These are phyloP conservation scores for Monochamus saltuarius DNA, from an alignment of 1,140 invertebrate species.

Conservation along the genomic window DNA sequence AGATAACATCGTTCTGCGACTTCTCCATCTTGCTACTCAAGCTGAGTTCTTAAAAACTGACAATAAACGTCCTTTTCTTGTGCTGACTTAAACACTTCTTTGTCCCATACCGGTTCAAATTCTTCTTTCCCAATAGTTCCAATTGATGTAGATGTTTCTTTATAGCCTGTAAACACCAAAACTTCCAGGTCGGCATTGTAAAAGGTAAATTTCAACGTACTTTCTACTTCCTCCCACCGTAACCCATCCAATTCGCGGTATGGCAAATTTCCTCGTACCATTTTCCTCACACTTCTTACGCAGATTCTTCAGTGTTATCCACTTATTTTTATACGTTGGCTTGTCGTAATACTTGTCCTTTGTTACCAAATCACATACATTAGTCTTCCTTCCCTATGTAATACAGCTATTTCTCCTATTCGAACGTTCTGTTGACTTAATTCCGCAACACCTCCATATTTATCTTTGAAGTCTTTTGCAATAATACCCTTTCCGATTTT, in stretches of 20 bases:
- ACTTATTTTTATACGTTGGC: neutral
- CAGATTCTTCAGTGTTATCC: neutral
- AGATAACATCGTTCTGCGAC: neutral
- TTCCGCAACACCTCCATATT: neutral
- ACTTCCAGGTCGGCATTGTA: neutral
- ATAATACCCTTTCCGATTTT: conserved; percentile 3
- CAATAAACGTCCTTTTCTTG: conserved; percentile 6
- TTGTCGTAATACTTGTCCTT: conserved; percentile 1
- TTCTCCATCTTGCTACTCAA: neutral
- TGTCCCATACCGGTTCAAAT: conserved; percentile 5
- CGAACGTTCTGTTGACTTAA: neutral
- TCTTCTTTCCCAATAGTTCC: neutral
- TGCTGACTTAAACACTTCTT: conserved; percentile 4
- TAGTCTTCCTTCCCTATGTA: neutral
- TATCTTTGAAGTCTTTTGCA: neutral
- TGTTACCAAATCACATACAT: neutral
- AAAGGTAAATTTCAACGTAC: neutral
- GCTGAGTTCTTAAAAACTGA: neutral
- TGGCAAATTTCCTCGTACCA: neutral
- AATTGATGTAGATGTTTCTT: neutral
- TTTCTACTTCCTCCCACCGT: neutral
- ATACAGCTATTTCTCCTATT: neutral
- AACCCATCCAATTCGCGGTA: conserved; percentile 4
- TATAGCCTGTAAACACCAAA: neutral
- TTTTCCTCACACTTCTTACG: neutral